Evolutionary conservation across 2,888 invertebrate genomes (phyloP).

Genomic region (Patella caerulea): DNA sequence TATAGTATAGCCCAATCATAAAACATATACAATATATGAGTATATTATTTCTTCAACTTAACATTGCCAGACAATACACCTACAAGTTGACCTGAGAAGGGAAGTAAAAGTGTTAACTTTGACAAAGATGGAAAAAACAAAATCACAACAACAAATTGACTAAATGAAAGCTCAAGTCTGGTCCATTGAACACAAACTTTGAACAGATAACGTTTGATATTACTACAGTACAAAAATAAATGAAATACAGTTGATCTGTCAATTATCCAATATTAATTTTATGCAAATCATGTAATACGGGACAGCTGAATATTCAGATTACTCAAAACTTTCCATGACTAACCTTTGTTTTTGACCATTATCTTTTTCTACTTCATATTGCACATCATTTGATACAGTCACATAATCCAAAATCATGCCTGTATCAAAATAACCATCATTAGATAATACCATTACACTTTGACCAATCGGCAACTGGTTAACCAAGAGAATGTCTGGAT

Average conservation of each 20-base stretch:
- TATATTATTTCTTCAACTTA: not conserved
- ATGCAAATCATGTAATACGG: too few species aligned
- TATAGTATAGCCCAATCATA: too few species aligned
- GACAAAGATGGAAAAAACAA: too few species aligned
- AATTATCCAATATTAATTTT: too few species aligned
- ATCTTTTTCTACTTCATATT: constrained; percentile 56
- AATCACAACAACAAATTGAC: too few species aligned
- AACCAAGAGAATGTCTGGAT: constrained; percentile 50
- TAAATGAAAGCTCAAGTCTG: too few species aligned
- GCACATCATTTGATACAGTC: constrained; percentile 17
- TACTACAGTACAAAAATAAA: too few species aligned
- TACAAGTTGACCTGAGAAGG: not conserved
- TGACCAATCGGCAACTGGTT: constrained; percentile 56
- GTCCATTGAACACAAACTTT: too few species aligned
- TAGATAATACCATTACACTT: constrained; percentile 56
- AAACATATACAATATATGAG: too few species aligned
- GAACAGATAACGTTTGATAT: too few species aligned
- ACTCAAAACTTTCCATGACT: constrained; percentile 11
- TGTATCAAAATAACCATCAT: constrained; percentile 53
- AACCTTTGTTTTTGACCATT: constrained; percentile 47
- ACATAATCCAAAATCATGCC: constrained; percentile 50
- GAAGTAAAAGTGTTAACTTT: not conserved
- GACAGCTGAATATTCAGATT: too few species aligned
- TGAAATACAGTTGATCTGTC: too few species aligned
- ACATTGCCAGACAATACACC: not conserved